A percentile compares a stretch with the other conserved stretches of the same genome.
Conservation (phyloP, 2,797 vertebrate genomes). For the Brachymystax lenok region DNA sequence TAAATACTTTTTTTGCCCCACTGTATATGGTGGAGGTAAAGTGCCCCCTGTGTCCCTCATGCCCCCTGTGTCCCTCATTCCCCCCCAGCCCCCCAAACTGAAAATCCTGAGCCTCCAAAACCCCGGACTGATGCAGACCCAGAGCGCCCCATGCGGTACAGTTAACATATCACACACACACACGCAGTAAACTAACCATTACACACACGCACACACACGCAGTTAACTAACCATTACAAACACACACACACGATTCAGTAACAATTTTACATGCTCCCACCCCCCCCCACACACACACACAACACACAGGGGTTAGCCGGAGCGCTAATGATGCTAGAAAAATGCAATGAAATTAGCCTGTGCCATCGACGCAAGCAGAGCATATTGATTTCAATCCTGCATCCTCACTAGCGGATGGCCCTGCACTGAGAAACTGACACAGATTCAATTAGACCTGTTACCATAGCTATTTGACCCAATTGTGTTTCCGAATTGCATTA, state of each 20-base stretch:
- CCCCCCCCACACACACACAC: background rate
- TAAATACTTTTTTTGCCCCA: no score
- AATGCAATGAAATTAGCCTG: conserved; percentile 18
- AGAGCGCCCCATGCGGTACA: conserved; percentile 51
- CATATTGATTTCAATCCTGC: conserved; percentile 61
- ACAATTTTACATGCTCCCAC: conserved; percentile 15
- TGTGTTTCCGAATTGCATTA: conserved; percentile 57
- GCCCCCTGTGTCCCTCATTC: background rate
- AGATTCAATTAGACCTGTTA: conserved; percentile 66
- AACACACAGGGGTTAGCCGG: background rate
- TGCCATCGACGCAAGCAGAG: conserved; percentile 3
- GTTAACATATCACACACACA: background rate
- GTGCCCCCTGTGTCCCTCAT: background rate
- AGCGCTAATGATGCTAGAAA: conserved; percentile 8
- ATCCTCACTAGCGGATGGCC: conserved; percentile 51
- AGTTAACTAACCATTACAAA: background rate
- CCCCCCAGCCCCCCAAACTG: background rate
- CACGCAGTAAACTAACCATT: no score
- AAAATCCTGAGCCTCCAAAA: conserved; percentile 23
- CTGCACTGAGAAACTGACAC: conserved; percentile 57
- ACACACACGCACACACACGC: background rate
- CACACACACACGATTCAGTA: conserved; percentile 45
- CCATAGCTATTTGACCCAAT: conserved; percentile 64
- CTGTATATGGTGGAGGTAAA: no score
- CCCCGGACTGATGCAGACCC: conserved; percentile 26